phyloP scores from a whole-genome alignment of 2,113 vertebrate genomes.

The Brienomyrus longianalis region DNA sequence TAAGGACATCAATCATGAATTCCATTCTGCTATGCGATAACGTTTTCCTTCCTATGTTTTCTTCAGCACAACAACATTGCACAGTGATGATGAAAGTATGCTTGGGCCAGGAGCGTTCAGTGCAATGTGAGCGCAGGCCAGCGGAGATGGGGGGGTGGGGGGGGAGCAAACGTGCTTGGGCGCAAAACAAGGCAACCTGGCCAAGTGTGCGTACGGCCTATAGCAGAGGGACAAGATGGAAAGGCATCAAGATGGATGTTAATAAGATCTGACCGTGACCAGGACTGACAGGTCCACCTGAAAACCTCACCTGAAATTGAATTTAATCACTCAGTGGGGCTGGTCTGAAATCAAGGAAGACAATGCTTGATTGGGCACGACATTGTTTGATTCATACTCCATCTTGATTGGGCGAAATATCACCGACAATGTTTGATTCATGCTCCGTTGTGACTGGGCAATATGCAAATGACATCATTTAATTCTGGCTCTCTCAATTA shows the following conservation, averaged over 20 bases:
- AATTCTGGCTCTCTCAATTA: neutral
- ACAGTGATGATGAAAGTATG: neutral
- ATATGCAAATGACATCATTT: neutral
- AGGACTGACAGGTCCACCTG: neutral
- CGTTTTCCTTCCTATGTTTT: neutral
- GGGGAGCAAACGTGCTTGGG: neutral
- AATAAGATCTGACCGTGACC: neutral
- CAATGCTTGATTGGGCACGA: neutral
- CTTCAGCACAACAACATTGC: neutral
- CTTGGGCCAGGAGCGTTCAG: neutral
- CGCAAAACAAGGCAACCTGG: neutral
- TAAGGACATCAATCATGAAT: neutral
- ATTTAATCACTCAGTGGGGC: neutral
- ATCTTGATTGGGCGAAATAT: neutral
- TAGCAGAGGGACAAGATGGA: neutral
- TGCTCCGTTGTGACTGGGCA: neutral
- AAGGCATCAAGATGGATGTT: neutral
- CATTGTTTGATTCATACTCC: neutral
- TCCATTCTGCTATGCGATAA: neutral
- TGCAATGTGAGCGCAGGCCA: neutral
- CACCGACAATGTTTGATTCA: neutral
- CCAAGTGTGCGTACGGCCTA: neutral
- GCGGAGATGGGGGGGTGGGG: too few species aligned
- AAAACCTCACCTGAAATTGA: neutral
- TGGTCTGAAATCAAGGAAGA: neutral